Evolutionary conservation across 1,140 invertebrate species (phyloP), one percentile per base, ranked within the genome.

Genomic region (Whitmania pigra): DNA sequence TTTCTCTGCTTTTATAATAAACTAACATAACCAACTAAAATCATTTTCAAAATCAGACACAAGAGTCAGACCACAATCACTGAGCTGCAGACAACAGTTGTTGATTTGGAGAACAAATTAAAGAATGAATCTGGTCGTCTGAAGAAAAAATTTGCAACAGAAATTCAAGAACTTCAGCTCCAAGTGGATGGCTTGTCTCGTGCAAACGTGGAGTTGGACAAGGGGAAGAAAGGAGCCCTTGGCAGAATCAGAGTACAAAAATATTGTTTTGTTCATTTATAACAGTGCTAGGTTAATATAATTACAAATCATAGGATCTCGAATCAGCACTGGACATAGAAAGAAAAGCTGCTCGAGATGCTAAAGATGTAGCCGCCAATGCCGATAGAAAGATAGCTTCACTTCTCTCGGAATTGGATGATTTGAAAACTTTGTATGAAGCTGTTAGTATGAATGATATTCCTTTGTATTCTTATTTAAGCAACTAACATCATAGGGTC

Each of bases 101-200:
- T 80, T 18, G 82, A 83, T 74, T 78, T 83, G 63, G 82, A 83
- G 76, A 78, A 77, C 74, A 77, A 78, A 71, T 82, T 82, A 78
- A 83, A 81, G 77, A 75, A 76, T 25, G 82, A 83, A 74, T 77
- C 82, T 71, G 74, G 74, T 71, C 77, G 81, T 49, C 76, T 82
- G 74, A 82, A 81, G 79, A 83, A 83, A 78, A 83, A 82, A 74
- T 81, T 78, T 74, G 81, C 81, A 74, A 76, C 76, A 31, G 79
- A 81, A 75, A 79, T 82, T 74, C 77, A 78, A 36, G 82, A 83
- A 71, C 77, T 81, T n/a, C 81, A 83, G 72, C 77, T 77, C 67
- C 74, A 73, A 29, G 53, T 76, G 18, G 75, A 76, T 53, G 78
- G 78, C 40, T 76, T 82, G 67, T 78, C 78, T 75, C 43, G 75